Conservation (phyloP, 2,797 vertebrate species). For the Tadarida brasiliensis region DNA sequence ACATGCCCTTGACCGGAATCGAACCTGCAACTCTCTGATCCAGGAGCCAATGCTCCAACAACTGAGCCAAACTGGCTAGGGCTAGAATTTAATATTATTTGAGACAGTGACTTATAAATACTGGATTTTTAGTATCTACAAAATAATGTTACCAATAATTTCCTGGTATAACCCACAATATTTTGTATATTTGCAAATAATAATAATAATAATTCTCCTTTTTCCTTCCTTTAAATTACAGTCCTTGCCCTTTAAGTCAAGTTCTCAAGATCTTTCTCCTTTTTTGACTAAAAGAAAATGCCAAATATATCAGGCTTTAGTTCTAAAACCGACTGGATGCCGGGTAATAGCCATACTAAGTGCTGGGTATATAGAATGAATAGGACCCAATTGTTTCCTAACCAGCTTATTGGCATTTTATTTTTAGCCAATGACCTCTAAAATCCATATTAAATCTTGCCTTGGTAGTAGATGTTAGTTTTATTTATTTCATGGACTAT, state of each 20-base stretch:
- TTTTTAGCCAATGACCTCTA: background rate
- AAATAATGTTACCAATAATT: slow-evolving; percentile 3
- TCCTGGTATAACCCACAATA: background rate
- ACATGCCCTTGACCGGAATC: too few species aligned
- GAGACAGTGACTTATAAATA: slow-evolving; percentile 55
- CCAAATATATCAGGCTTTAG: background rate
- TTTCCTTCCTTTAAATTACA: slow-evolving; percentile 30
- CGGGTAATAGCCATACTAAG: background rate
- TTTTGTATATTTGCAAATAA: slow-evolving; percentile 6
- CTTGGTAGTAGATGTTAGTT: background rate
- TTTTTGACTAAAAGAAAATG: slow-evolving; percentile 34
- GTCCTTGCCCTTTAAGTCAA: slow-evolving; percentile 17
- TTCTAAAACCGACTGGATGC: background rate
- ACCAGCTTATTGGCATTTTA: background rate
- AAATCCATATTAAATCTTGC: slow-evolving; percentile 9
- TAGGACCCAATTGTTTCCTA: background rate
- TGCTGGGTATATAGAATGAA: slow-evolving; percentile 17
- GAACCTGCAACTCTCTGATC: too few species aligned
- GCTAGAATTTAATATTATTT: slow-evolving; percentile 80
- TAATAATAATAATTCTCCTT: background rate
- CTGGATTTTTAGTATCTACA: slow-evolving; percentile 60
- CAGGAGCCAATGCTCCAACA: too few species aligned
- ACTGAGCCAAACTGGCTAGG: too few species aligned
- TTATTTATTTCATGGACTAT: background rate
- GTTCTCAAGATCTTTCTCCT: background rate